Evolutionary conservation across 2,888 invertebrate genomes (phyloP), one percentile per base, ranked within the genome.

Genomic region (Aromia moschata): DNA sequence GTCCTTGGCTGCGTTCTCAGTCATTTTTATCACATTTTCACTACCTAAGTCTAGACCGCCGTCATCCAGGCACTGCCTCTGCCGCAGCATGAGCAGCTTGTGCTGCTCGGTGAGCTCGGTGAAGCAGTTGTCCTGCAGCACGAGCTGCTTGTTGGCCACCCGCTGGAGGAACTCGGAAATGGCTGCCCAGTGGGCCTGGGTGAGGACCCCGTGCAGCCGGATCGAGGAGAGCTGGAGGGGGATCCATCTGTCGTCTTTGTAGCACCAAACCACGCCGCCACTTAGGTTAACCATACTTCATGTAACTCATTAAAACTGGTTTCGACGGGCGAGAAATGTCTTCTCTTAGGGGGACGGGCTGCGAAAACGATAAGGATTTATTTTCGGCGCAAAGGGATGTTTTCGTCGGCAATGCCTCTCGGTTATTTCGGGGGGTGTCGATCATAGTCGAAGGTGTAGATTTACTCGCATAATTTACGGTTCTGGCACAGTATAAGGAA

Each of bases 191-290:
- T 88, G 88, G 45, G 87, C 87, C 71, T 86, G 85, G 18, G 87
- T 88, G 61, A 87, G 83, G 59, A 84, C 85, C 61, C 88, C 87
- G 77, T 87, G 87, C 71, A 88, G 83, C 70, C 87, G 83, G 68
- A 88, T 87, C 71, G 87, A 87, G 59, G 87, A 87, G 69, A 88
- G 83, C 78, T 87, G 87, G 65, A 88, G 84, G 68, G 88, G 88
- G 77, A 87, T 84, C 83, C 87, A 86, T 78, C 85, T 85, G 81
- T 87, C 86, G 82, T 87, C 86, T 79, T 87, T 85, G 77, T 85
- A 83, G 83, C 87, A 87, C 87, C 87, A 88, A 78, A 87, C 87
- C 72, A 88, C 87, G 79, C 85, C 85, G 16, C 69, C 69, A 51
- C 65, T 65, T 78, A 85, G 84, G 67, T 87, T 86, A 79, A 87